Base-by-base conservation (phyloP, 1,140 invertebrate species). In the Pseudomyrmex concolor region DNA sequence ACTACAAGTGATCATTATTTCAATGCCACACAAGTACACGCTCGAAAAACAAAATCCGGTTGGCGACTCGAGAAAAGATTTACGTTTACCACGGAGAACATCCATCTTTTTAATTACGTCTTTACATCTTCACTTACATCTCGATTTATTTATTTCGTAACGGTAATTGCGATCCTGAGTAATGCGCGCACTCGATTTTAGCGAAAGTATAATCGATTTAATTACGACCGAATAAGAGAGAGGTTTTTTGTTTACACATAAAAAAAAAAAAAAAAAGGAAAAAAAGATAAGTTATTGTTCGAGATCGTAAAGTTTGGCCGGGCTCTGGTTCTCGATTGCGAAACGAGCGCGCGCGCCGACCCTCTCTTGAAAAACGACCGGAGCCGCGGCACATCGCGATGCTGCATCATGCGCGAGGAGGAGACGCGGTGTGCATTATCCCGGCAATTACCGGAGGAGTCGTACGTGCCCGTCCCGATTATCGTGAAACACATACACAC, bases 401-500 rank as follows among this genome's bases (percentile, higher is more conserved):
- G 51, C 34, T 34, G 34, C 60, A 78, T 13, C 55, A n/a, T 80
- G 51, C 25, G 63, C 76, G 74, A 68, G 50, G 48, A 64, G 67
- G 68, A 72, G 77, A 81, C 63, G 66, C 50, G 34, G 34, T 34
- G 66, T 64, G 76, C 59, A 82, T 84, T 82, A 82, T 84, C 64
- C 59, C 68, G 51, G 77, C 66, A 84, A 84, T 84, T 84, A 84
- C 83, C 34, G 34, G 66, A 71, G 25, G 59, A 82, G 78, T 84
- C 68, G 83, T 84, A 84, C 70, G 76, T 81, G 63, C 64, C 62
- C 57, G 62, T 63, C 73, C 48, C 76, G 86, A 82, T 82, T 82
- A 71, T 83, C 83, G 86, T 82, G 70, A 87, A 85, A 88, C 70
- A 59, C 45, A 55, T 0, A 4, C 25, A 25, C 25, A 25, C 34